These are phyloP conservation scores for Agrypnia vestita DNA, from an alignment of 1,140 invertebrate species.

Conservation along the genomic window DNA sequence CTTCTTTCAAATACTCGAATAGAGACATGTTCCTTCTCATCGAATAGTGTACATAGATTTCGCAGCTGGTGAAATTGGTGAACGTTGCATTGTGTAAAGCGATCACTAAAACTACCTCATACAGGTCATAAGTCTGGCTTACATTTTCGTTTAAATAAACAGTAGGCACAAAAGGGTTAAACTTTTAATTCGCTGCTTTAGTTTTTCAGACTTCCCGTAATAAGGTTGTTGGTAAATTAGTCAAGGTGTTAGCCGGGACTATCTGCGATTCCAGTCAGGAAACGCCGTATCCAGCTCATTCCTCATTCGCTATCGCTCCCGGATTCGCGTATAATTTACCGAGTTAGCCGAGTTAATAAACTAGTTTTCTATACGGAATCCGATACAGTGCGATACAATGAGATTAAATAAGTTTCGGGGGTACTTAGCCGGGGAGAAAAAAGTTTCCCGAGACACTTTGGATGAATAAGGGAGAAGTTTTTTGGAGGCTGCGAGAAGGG, in stretches of 20 bases:
- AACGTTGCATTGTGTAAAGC: no score
- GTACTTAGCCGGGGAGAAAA: background rate
- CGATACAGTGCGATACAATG: constrained; percentile 27
- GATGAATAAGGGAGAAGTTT: background rate
- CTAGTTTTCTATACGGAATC: constrained; percentile 10
- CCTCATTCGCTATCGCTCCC: background rate
- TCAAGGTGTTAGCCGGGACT: background rate
- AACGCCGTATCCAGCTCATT: background rate
- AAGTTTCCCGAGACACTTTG: background rate
- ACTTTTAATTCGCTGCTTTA: no score
- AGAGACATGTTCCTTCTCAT: no score
- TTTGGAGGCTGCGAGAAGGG: background rate
- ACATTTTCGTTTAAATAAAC: no score
- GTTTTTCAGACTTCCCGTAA: no score
- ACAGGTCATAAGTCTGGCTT: no score
- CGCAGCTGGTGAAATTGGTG: no score
- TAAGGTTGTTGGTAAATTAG: no score
- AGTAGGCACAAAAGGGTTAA: no score
- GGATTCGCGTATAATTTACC: background rate
- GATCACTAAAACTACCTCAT: no score
- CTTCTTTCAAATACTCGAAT: no score
- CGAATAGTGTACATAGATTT: no score
- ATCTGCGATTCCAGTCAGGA: background rate
- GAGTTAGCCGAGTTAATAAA: constrained; percentile 6
- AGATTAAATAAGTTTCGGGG: constrained; percentile 29